phyloP scores from a whole-genome alignment of 2,888 invertebrate genomes.

The Seira sanloemensis region DNA sequence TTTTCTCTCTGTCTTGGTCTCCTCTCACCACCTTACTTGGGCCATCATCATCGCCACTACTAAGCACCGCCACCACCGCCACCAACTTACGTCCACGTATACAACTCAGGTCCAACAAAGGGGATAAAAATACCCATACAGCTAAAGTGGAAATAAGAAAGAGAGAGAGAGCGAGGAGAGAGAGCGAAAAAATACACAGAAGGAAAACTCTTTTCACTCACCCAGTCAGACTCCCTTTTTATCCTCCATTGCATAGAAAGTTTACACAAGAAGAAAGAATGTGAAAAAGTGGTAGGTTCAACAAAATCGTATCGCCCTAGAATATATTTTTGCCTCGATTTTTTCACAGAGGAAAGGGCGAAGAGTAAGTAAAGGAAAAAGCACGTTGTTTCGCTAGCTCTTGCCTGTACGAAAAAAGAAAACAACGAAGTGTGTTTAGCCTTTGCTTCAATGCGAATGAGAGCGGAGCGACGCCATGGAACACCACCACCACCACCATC shows the following conservation, averaged over 20 bases:
- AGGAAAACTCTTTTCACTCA: constrained; percentile 8
- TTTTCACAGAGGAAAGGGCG: not conserved
- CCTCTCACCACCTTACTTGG: constrained; percentile 25
- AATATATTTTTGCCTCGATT: no score
- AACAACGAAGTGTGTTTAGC: constrained; percentile 20
- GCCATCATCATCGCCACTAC: constrained; percentile 2
- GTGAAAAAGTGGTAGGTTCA: not conserved
- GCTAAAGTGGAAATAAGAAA: constrained; percentile 24
- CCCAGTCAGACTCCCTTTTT: not conserved
- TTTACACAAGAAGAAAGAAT: not conserved
- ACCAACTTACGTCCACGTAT: not conserved
- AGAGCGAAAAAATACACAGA: constrained; percentile 18
- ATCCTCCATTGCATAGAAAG: constrained; percentile 11
- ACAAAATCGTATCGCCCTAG: not conserved
- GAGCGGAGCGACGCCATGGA: constrained; percentile 15
- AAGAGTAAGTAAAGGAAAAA: constrained; percentile 23
- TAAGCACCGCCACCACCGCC: constrained; percentile 15
- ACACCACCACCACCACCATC: constrained; percentile 19
- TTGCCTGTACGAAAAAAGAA: not conserved
- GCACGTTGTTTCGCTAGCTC: constrained; percentile 12
- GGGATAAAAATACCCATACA: constrained; percentile 17
- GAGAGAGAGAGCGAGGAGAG: constrained; percentile 20
- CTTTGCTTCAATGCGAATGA: constrained; percentile 18
- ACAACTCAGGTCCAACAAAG: not conserved
- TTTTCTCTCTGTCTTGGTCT: constrained; percentile 6